Conservation (phyloP, 2,888 invertebrate species). For the Parnassius orleans region DNA sequence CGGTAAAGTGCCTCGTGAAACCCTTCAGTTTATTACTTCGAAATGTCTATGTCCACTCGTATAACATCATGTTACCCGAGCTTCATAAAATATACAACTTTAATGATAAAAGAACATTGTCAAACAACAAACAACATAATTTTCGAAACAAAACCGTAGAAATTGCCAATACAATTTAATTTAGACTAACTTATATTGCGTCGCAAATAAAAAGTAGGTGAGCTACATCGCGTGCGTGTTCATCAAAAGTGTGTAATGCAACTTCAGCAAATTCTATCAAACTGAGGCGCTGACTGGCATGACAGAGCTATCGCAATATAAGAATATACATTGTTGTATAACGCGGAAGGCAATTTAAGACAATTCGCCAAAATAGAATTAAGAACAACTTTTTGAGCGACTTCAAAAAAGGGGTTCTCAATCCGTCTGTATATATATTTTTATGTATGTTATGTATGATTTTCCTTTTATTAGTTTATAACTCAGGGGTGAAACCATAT, state of each 20-base stretch:
- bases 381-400: not conserved
- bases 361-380: slow-evolving; percentile 8
- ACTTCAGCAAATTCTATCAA: slow-evolving; percentile 38
- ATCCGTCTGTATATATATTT: no score
- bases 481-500: no score
- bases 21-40: slow-evolving; percentile 25
- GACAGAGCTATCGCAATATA: slow-evolving; percentile 37
- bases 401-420: no score
- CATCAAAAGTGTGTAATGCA: slow-evolving; percentile 38
- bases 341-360: slow-evolving; percentile 12
- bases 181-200: slow-evolving; percentile 31
- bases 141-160: slow-evolving; percentile 1
- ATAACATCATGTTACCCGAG: no score
- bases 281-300: slow-evolving; percentile 35
- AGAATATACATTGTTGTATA: slow-evolving; percentile 16
- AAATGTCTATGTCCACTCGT: not conserved
- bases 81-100: not conserved
- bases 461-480: no score
- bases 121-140: slow-evolving; percentile 6
- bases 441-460: no score
- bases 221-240: slow-evolving; percentile 38
- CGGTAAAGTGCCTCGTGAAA: slow-evolving; percentile 16
- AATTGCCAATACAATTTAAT: slow-evolving; percentile 23
- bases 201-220: slow-evolving; percentile 30
- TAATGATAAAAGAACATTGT: not conserved